Percentiles rank a stretch among this genome's conserved stretches.
Evolutionary conservation across 2,888 invertebrate genomes (phyloP).

Genomic region (Erebia palarica): DNA sequence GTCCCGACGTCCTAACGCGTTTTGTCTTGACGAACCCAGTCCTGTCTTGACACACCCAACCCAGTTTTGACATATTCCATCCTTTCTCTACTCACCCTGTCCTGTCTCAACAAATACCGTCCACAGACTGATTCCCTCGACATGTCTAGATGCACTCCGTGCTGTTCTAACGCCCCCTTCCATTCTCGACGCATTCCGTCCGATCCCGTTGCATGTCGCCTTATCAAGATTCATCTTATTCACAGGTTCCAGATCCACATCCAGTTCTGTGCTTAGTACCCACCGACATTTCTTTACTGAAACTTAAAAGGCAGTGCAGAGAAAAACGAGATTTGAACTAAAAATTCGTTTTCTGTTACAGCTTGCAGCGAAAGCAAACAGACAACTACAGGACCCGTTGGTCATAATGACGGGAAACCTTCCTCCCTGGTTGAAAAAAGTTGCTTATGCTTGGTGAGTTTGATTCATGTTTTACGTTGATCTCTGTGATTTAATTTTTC

Average conservation of each 20-base stretch:
- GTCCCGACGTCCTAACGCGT: neutral
- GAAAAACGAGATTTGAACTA: neutral
- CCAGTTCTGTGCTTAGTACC: too few species aligned
- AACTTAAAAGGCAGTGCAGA: neutral
- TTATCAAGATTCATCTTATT: too few species aligned
- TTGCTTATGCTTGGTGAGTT: slow-evolving; percentile 89
- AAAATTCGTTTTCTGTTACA: slow-evolving; percentile 41
- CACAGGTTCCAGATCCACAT: too few species aligned
- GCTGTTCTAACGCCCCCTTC: too few species aligned
- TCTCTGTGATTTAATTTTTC: neutral
- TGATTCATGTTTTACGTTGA: neutral
- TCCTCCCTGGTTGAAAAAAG: slow-evolving; percentile 96
- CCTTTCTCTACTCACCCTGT: too few species aligned
- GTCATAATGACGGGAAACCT: slow-evolving; percentile 99
- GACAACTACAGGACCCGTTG: slow-evolving; percentile 98
- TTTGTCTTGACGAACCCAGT: neutral
- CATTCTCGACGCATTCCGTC: too few species aligned
- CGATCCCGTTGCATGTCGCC: too few species aligned
- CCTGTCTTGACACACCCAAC: neutral
- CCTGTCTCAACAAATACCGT: too few species aligned
- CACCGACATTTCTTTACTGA: too few species aligned
- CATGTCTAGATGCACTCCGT: too few species aligned
- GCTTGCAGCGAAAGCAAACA: slow-evolving; percentile 97
- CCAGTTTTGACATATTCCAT: too few species aligned
- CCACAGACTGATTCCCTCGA: too few species aligned